These are phyloP conservation scores for Ormyrus thymus DNA, from an alignment of 2,888 invertebrate genomes.

Conservation along the genomic window DNA sequence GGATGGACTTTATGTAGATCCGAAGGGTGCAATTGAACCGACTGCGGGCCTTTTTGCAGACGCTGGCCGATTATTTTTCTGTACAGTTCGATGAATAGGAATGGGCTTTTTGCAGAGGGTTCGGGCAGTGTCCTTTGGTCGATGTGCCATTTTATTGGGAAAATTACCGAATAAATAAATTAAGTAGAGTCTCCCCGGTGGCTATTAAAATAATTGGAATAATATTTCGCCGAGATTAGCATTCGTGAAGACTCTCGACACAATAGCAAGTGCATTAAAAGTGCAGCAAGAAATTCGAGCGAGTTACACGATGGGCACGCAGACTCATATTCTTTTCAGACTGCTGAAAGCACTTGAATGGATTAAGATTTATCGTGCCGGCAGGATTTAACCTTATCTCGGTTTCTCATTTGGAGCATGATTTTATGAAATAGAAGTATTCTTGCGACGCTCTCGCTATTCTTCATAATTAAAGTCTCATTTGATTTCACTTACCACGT, in stretches of 20 bases:
- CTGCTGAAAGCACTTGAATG: conserved; percentile 32
- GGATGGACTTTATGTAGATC: no score
- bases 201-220: conserved; percentile 22
- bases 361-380: conserved; percentile 43
- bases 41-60: no score
- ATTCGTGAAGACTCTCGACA: neutral
- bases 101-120: no score
- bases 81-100: no score
- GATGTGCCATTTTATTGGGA: no score
- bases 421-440: conserved; percentile 33
- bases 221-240: neutral
- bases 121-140: no score
- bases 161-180: no score
- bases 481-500: neutral
- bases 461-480: conserved; percentile 27
- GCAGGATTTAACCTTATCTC: conserved; percentile 42
- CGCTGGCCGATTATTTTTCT: no score
- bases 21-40: no score
- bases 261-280: conserved; percentile 7
- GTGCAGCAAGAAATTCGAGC: neutral
- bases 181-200: neutral
- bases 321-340: conserved; percentile 22
- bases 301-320: neutral
- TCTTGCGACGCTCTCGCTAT: conserved; percentile 3
- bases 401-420: neutral